These are phyloP conservation scores for Aramus guarauna DNA, from an alignment of 2,113 vertebrate genomes.

Conservation along the genomic window DNA sequence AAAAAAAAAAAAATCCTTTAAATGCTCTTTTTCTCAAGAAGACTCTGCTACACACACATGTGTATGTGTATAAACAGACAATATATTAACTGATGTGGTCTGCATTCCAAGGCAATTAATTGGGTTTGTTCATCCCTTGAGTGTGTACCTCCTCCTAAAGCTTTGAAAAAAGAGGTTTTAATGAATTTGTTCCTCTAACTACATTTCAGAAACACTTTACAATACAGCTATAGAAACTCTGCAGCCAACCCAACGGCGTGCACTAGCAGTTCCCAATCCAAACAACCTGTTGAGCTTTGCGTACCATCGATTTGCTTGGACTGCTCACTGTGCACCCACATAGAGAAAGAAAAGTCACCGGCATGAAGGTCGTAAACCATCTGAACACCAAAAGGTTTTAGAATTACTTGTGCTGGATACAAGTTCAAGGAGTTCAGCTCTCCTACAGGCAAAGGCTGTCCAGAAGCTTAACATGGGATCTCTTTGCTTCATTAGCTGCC, in stretches of 20 bases:
- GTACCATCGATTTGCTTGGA: accelerated
- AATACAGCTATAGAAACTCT: background rate
- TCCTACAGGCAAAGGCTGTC: background rate
- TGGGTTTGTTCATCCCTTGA: background rate
- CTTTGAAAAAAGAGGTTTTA: background rate
- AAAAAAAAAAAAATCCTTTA: no score
- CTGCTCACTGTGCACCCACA: background rate
- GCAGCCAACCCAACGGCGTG: background rate
- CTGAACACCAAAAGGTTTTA: background rate
- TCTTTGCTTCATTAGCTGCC: background rate
- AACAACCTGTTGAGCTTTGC: background rate
- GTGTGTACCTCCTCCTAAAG: background rate
- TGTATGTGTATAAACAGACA: background rate
- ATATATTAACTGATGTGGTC: background rate
- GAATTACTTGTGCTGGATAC: background rate
- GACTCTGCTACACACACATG: background rate
- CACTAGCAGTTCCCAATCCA: background rate
- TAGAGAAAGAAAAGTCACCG: background rate
- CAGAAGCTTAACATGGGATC: background rate
- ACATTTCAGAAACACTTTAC: background rate
- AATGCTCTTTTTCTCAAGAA: background rate
- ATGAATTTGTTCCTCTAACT: background rate
- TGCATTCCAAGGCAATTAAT: background rate
- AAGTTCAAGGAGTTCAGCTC: background rate
- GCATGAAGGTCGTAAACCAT: background rate